Conservation (phyloP, 2,888 invertebrate species). For the Caenorhabditis parvicauda region DNA sequence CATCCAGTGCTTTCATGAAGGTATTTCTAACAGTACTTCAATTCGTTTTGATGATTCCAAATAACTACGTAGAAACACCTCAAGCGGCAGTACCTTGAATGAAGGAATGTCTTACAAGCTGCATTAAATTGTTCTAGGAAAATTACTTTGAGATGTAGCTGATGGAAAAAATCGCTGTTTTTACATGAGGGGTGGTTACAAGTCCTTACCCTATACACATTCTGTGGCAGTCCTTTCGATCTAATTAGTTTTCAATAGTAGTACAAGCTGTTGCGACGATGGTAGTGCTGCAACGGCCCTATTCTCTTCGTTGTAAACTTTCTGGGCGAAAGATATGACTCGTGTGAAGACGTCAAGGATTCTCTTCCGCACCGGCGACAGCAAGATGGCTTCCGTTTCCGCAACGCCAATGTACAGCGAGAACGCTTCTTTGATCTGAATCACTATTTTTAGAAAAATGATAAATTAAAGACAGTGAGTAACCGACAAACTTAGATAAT, state of each 20-base stretch:
- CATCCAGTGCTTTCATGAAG: no score
- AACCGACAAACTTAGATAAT: not conserved
- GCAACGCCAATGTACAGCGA: slow-evolving; percentile 90
- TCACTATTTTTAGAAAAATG: not conserved
- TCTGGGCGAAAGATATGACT: slow-evolving; percentile 74
- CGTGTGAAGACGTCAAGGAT: slow-evolving; percentile 84
- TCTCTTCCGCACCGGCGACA: slow-evolving; percentile 84
- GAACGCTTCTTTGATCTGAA: slow-evolving; percentile 73
- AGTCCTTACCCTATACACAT: not conserved
- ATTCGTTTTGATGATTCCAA: no score
- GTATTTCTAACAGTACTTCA: no score
- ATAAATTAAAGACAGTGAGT: not conserved
- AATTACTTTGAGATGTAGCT: no score
- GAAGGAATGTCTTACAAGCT: no score
- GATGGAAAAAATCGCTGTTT: no score
- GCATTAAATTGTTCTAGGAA: no score
- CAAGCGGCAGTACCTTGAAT: no score
- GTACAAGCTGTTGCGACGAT: slow-evolving; percentile 85
- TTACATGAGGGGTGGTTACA: no score
- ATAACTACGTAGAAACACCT: no score
- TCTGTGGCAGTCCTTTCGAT: slow-evolving; percentile 5
- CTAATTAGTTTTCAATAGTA: slow-evolving; percentile 51
- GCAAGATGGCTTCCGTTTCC: slow-evolving; percentile 94
- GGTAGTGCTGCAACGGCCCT: slow-evolving; percentile 83
- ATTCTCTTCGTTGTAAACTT: slow-evolving; percentile 80